Evolutionary conservation across 2,888 invertebrate genomes (phyloP), one percentile per base, ranked within the genome.

Genomic region (Heliothis peltigera): DNA sequence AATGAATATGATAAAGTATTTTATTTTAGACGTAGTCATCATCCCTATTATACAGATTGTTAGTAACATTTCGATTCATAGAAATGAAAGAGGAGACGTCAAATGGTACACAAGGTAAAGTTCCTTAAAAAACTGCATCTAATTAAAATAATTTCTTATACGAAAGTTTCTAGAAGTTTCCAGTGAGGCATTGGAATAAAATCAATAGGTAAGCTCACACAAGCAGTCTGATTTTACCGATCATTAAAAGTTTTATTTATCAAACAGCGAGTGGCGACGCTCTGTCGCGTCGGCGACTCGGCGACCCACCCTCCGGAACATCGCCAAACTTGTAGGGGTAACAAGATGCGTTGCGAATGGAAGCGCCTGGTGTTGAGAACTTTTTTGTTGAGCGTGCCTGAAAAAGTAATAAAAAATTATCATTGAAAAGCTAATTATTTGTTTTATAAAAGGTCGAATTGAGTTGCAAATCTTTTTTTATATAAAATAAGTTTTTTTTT

Each of bases 231-330:
- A 72, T 72, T 70, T 66, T 70, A 69, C 64, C 58, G 68, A 72
- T 77, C 79, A 79, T 79, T 79, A 79, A 77, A 79, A 79, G 72
- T 79, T 79, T 79, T 79, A 79, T 79, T 79, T 79, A 75, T 61
- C 75, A 77, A 79, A 79, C 61, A 65, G 63, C 51, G 64, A 46
- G 48, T 52, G 77, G 75, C 79, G 78, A 63, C 78, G 59, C 62
- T 7, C 21, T 70, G 78, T 66, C 78, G 69, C 75, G 81, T 84
- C 55, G 39, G 4, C 21, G 46, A 21, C 46, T 44, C 44, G 6
- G 84, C 79, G 82, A 82, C 67, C 65, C 69, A 82, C 65, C 67
- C 73, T 72, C 60, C 73, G 67, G 70, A 81, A 82, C 82, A 80
- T 77, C 77, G 83, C 77, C 80, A 84, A 83, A 81, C 70, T 75